These are phyloP conservation scores for Torymus tubicola DNA, from an alignment of 2,888 invertebrate species.

Conservation along the genomic window DNA sequence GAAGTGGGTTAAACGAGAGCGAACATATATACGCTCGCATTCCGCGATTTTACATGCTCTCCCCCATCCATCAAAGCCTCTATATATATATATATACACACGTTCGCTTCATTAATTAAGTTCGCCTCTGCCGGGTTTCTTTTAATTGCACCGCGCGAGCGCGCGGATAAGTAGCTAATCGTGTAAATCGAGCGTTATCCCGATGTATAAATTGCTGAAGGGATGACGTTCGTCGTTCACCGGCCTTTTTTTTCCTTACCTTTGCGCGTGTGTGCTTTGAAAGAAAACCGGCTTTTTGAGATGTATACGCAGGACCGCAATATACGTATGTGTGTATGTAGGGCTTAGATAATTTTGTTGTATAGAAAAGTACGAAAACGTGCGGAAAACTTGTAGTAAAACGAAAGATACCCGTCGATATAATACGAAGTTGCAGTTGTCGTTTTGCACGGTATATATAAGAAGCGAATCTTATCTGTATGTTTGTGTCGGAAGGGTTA, in stretches of 20 bases:
- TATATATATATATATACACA: not conserved
- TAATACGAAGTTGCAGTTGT: too few relatives aligned
- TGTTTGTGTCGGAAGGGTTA: too few relatives aligned
- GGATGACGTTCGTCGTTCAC: constrained; percentile 4
- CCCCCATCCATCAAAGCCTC: constrained; percentile 22
- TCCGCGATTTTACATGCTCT: too few relatives aligned
- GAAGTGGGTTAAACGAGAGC: constrained; percentile 38
- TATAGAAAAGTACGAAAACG: constrained; percentile 29
- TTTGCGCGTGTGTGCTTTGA: not conserved
- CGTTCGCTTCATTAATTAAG: constrained; percentile 38
- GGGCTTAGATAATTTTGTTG: constrained; percentile 38
- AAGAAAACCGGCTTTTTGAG: constrained; percentile 34
- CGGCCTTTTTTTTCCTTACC: not conserved
- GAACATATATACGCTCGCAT: too few relatives aligned
- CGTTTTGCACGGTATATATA: too few relatives aligned
- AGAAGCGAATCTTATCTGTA: too few relatives aligned
- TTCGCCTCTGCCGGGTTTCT: constrained; percentile 14
- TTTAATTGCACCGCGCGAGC: constrained; percentile 33
- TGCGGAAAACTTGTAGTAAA: constrained; percentile 13
- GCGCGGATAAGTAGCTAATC: constrained; percentile 43
- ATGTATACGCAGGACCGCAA: constrained; percentile 5
- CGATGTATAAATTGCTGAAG: constrained; percentile 18
- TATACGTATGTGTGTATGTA: constrained; percentile 13
- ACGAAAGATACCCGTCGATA: not conserved
- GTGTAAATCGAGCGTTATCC: constrained; percentile 18